Evolutionary conservation across 1,140 invertebrate species (phyloP).

Genomic region (Zaprionus inermis): DNA sequence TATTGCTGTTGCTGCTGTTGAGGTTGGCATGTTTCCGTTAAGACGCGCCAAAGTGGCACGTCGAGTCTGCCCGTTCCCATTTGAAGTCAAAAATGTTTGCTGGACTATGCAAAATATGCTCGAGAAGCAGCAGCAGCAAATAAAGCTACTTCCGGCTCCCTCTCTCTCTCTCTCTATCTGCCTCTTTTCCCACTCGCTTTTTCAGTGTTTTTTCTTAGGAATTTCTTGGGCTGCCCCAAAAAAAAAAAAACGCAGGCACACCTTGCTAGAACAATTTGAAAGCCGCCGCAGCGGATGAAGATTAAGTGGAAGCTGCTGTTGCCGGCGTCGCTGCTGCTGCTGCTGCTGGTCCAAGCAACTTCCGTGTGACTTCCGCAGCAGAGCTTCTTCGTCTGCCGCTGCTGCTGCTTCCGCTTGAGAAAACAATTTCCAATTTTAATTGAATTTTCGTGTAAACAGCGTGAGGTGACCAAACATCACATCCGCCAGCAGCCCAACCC

Average conservation of each 20-base stretch:
- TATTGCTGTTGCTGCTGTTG: constrained; percentile 61
- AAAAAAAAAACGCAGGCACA: constrained; percentile 9
- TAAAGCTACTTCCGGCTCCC: constrained; percentile 18
- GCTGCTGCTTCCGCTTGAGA: constrained; percentile 64
- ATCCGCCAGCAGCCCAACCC: constrained; percentile 35
- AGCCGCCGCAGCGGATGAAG: constrained; percentile 33
- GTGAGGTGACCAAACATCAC: constrained; percentile 59
- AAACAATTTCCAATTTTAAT: constrained; percentile 74
- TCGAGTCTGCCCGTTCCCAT: constrained; percentile 47
- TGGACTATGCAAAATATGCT: constrained; percentile 69
- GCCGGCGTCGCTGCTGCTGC: background rate
- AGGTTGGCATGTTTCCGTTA: constrained; percentile 75
- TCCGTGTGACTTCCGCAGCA: constrained; percentile 76
- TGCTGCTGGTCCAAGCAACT: constrained; percentile 69
- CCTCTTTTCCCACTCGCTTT: constrained; percentile 13
- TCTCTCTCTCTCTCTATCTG: constrained; percentile 6
- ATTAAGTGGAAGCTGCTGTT: constrained; percentile 42
- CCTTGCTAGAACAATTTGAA: constrained; percentile 32
- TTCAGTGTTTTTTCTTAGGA: constrained; percentile 70
- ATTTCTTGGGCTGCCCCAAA: constrained; percentile 43
- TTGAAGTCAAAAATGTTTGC: constrained; percentile 28
- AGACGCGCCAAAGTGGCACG: constrained; percentile 78
- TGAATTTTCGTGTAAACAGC: constrained; percentile 80
- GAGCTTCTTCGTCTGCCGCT: constrained; percentile 21
- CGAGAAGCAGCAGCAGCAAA: constrained; percentile 25